These are phyloP conservation scores for Cinara cedri DNA, from an alignment of 2,888 invertebrate genomes.

Conservation along the genomic window DNA sequence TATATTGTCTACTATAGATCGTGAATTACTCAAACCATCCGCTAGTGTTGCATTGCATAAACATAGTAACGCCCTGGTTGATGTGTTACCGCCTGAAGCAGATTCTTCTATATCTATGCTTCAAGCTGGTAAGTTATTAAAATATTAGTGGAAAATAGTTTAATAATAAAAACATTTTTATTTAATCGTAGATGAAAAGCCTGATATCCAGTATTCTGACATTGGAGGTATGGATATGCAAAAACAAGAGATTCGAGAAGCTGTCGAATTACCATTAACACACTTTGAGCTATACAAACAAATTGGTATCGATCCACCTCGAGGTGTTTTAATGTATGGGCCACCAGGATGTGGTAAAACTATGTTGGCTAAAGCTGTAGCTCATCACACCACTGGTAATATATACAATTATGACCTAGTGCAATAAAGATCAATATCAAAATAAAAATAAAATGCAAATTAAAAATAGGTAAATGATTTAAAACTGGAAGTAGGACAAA, in stretches of 20 bases:
- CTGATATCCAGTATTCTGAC: conserved; percentile 95
- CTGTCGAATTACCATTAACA: conserved; percentile 95
- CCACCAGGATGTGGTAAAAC: conserved; percentile 99
- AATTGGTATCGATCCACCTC: conserved; percentile 97
- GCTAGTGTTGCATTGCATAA: conserved; percentile 98
- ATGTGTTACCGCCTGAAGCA: conserved; percentile 98
- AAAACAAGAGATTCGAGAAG: conserved; percentile 98
- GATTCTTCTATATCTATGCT: conserved; percentile 99
- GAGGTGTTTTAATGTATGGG: conserved; percentile 98
- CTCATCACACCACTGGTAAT: conserved; percentile 93
- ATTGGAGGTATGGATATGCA: conserved; percentile 99
- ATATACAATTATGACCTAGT: too few relatives aligned
- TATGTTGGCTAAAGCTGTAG: conserved; percentile 98
- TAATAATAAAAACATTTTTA: background rate
- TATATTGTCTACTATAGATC: conserved; percentile 96
- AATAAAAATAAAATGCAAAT: too few relatives aligned
- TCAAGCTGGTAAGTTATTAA: conserved; percentile 73
- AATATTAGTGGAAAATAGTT: background rate
- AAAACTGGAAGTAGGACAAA: too few relatives aligned
- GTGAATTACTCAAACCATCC: conserved; percentile 95
- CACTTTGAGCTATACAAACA: conserved; percentile 99
- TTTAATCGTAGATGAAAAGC: conserved; percentile 81
- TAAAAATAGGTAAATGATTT: too few relatives aligned
- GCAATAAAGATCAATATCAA: too few relatives aligned
- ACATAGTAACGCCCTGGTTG: conserved; percentile 99